phyloP scores from a whole-genome alignment of 1,140 invertebrate genomes.

The Ceratitis capitata region DNA sequence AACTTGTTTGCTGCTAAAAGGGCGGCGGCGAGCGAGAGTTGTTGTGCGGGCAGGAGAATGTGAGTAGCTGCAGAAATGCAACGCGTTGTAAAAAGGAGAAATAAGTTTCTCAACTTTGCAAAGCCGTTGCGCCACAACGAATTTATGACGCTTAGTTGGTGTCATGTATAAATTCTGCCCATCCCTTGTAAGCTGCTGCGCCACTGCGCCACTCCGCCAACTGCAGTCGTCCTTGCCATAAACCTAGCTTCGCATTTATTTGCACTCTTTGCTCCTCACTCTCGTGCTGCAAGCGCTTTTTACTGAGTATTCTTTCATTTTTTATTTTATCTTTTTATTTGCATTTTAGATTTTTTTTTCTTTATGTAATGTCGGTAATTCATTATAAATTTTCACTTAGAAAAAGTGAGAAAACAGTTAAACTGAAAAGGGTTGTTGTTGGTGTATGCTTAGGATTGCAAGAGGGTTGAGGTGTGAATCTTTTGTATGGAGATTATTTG shows the following conservation, averaged over 20 bases:
- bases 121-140: not conserved
- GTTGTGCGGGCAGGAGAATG: too few species aligned
- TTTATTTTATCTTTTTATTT: too few species aligned
- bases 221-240: not conserved
- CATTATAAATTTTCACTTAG: not conserved
- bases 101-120: not conserved
- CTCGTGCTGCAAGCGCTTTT: not conserved
- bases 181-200: not conserved
- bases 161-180: not conserved
- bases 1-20: not conserved
- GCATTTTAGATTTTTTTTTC: not conserved
- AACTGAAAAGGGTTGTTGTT: not conserved
- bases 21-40: not conserved
- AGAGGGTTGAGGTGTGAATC: not conserved
- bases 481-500: not conserved
- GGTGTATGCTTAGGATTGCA: not conserved
- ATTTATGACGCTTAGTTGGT: constrained; percentile 22
- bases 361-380: not conserved
- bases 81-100: not conserved
- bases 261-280: not conserved
- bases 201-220: not conserved
- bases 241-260: not conserved
- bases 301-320: too few species aligned
- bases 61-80: not conserved
- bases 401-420: not conserved